Conservation (phyloP, 2,888 invertebrate genomes). For the Kryphioiulus occultus region DNA sequence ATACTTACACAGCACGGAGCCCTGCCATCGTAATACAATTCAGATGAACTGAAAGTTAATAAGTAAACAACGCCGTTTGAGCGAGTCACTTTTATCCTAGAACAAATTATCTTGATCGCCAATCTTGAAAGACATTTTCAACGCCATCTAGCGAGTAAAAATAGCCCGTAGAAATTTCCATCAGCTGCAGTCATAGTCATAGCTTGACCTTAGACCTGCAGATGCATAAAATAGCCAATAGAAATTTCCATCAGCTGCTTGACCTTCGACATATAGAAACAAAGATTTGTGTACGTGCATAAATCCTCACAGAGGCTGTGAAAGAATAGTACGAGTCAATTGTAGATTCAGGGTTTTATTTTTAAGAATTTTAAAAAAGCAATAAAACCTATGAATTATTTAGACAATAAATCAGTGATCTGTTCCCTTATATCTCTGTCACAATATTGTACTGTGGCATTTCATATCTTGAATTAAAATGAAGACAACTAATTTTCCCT, state of each 20-base stretch:
- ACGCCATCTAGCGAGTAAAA: not conserved
- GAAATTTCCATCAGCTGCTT: not conserved
- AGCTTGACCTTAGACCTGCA: too few relatives aligned
- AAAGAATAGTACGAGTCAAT: too few relatives aligned
- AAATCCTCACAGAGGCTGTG: too few relatives aligned
- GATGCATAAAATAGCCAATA: too few relatives aligned
- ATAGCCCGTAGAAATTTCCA: too few relatives aligned
- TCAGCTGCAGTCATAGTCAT: too few relatives aligned
- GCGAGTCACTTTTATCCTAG: not conserved
- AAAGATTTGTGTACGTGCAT: too few relatives aligned
- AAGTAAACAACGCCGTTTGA: not conserved
- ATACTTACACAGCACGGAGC: not conserved
- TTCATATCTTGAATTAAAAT: not conserved
- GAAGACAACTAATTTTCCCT: not conserved
- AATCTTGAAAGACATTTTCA: not conserved
- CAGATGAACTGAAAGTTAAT: too few relatives aligned
- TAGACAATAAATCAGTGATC: not conserved
- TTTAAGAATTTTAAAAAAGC: not conserved
- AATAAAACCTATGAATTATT: not conserved
- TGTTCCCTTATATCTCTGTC: not conserved
- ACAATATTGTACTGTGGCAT: not conserved
- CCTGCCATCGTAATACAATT: not conserved
- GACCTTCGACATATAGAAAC: not conserved
- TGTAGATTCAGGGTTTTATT: too few relatives aligned
- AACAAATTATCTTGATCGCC: not conserved